phyloP scores from a whole-genome alignment of 2,113 vertebrate species.

The Sigmodon hispidus region DNA sequence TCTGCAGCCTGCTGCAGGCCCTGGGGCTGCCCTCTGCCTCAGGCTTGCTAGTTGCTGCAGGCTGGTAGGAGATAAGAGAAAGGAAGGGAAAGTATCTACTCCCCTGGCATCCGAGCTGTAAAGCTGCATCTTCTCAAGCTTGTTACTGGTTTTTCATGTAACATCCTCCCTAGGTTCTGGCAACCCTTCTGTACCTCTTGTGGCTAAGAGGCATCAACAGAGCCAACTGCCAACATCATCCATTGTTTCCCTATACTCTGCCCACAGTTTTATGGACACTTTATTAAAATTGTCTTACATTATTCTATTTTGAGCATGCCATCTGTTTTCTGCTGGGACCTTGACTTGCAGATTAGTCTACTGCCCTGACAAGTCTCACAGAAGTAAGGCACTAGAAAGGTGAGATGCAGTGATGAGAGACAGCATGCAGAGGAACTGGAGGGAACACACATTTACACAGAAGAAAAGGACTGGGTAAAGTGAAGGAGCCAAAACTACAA shows the following conservation, averaged over 20 bases:
- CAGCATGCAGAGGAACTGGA: not conserved
- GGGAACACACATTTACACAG: constrained; percentile 1
- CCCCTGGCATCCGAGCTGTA: not conserved
- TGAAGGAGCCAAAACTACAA: not conserved
- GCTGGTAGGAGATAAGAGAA: not conserved
- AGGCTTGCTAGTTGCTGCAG: not conserved
- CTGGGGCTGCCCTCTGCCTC: not conserved
- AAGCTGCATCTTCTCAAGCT: constrained; percentile 14
- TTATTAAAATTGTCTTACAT: constrained; percentile 61
- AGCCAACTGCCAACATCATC: constrained; percentile 25
- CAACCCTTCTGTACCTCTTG: not conserved
- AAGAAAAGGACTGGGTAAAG: constrained; percentile 45
- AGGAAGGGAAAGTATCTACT: not conserved
- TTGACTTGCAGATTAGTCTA: constrained; percentile 57
- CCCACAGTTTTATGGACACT: constrained; percentile 53
- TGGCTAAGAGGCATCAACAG: not conserved
- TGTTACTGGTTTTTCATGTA: not conserved
- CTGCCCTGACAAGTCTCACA: constrained; percentile 53
- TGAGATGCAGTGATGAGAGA: constrained; percentile 30
- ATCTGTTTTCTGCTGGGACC: constrained; percentile 69
- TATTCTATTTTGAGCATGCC: constrained; percentile 64
- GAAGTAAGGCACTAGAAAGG: constrained; percentile 49
- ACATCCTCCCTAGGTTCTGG: not conserved
- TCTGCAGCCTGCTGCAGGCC: not conserved
- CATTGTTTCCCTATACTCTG: constrained; percentile 7